Percentiles rank a stretch among this genome's conserved stretches.
These are phyloP conservation scores for Psammodynastes pulverulentus DNA, from an alignment of 2,113 vertebrate genomes.

Conservation along the genomic window DNA sequence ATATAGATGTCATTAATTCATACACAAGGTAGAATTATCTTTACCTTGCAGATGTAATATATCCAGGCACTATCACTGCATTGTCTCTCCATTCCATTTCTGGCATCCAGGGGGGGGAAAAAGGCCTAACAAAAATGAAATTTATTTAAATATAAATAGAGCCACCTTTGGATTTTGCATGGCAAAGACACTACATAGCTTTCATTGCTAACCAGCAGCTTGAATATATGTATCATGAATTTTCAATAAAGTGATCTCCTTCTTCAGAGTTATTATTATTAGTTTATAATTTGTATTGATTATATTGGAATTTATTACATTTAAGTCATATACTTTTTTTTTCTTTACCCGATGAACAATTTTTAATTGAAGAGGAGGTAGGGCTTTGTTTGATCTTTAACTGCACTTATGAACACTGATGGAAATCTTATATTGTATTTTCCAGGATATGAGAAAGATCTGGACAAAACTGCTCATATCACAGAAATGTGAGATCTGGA, in stretches of 20 bases:
- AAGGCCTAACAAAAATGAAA: neutral
- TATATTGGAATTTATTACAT: slow-evolving; percentile 29
- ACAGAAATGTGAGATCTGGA: neutral
- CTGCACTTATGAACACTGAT: neutral
- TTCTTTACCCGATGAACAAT: slow-evolving; percentile 5
- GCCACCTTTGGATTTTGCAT: neutral
- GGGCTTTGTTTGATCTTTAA: slow-evolving; percentile 19
- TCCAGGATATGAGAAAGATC: slow-evolving; percentile 10
- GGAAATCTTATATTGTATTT: slow-evolving; percentile 5
- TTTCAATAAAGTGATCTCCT: neutral
- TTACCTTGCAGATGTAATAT: slow-evolving; percentile 38
- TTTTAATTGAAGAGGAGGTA: slow-evolving; percentile 11
- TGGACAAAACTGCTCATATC: slow-evolving; percentile 11
- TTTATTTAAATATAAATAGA: slow-evolving; percentile 15
- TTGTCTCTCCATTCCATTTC: slow-evolving; percentile 21
- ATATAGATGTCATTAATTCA: slow-evolving; percentile 36
- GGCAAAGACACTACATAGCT: neutral
- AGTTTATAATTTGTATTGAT: neutral
- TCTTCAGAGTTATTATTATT: slow-evolving; percentile 1
- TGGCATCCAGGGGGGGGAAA: neutral
- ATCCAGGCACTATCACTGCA: slow-evolving; percentile 17
- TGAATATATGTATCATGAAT: neutral
- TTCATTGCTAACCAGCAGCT: neutral
- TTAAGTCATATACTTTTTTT: neutral
- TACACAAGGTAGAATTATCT: slow-evolving; percentile 37